phyloP scores from a whole-genome alignment of 2,888 invertebrate genomes.

The Bursaphelenchus okinawaensis region DNA sequence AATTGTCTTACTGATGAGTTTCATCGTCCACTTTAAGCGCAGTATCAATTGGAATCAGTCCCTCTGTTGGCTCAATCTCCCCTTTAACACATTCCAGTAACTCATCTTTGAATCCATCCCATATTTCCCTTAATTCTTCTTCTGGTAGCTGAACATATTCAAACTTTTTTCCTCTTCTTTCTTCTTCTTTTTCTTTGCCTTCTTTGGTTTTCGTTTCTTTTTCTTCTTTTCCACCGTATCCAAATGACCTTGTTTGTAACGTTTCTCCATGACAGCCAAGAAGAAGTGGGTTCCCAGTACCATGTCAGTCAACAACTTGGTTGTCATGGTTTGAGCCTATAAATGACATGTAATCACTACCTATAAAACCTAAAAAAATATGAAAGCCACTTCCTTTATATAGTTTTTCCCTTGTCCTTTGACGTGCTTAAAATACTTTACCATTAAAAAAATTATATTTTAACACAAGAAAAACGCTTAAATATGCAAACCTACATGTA shows the following conservation, averaged over 20 bases:
- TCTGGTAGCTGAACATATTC: constrained; percentile 2
- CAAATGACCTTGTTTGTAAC: constrained; percentile 51
- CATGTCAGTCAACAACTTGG: constrained; percentile 57
- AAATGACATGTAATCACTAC: too few relatives aligned
- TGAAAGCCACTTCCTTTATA: too few relatives aligned
- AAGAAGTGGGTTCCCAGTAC: constrained; percentile 61
- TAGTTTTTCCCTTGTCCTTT: too few relatives aligned
- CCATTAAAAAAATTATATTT: not conserved
- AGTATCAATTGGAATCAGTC: constrained; percentile 73
- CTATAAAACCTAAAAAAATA: too few relatives aligned
- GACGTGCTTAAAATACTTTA: too few relatives aligned
- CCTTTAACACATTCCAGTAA: constrained; percentile 60
- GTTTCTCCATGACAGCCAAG: constrained; percentile 60
- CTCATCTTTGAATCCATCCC: constrained; percentile 60
- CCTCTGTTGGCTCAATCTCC: constrained; percentile 61
- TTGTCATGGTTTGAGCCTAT: constrained; percentile 73
- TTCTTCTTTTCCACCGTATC: constrained; percentile 20
- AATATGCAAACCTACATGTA: constrained; percentile 38
- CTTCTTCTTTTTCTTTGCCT: constrained; percentile 22
- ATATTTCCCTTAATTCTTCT: constrained; percentile 57
- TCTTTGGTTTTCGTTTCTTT: constrained; percentile 10
- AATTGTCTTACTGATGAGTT: constrained; percentile 37
- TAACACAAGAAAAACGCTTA: constrained; percentile 27
- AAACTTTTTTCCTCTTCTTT: constrained; percentile 18
- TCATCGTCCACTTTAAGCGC: constrained; percentile 33